Base-by-base conservation (phyloP, 2,888 invertebrate genomes). In the Lymantria monacha region DNA sequence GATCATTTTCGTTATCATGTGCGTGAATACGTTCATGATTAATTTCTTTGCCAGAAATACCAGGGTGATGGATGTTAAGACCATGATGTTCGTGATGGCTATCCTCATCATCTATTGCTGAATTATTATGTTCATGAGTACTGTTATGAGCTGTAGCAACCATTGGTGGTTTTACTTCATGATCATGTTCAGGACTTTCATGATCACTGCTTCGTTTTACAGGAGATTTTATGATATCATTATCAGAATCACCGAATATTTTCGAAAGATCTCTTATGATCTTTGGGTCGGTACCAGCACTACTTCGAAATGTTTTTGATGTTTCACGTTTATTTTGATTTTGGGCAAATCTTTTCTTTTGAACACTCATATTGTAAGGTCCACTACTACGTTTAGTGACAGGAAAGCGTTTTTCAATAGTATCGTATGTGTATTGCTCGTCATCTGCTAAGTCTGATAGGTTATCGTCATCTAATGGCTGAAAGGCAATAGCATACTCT, bases 181-280 rank as follows among this genome's bases (percentile, higher is more conserved):
- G 87, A 0, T 74, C 63, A 38, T 42, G n/a, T 9, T 65, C 63
- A 46, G 59, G 69, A 53, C 82, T 83, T 46, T 77, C 75, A 48
- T 81, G 72, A 10, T 92, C 84, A 61, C 85, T 85, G 55, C 86
- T 91, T 42, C 93, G 83, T 70, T 94, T 94, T 14, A 93, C 93
- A 33, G 88, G 90, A 33, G 87, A 91, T 66, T 93, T 93, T 12
- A 88, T 79, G 2, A 85, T 69, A 37, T 83, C 78, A 15, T 75
- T 65, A 45, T 80, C 82, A n/a, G 86, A 73, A 43, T 88, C 83
- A 9, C 93, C 93, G 72, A 95, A 95, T 54, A 95, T 92, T 72
- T 93, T 93, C 41, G 93, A 94, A 41, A 95, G 79, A 68, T 95
- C 95, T 74, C 93, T 92, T 30, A 94, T 93, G 10, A 95, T 93